Evolutionary conservation across 2,797 vertebrate genomes (phyloP).

Genomic region (Gymnothorax reevesii): DNA sequence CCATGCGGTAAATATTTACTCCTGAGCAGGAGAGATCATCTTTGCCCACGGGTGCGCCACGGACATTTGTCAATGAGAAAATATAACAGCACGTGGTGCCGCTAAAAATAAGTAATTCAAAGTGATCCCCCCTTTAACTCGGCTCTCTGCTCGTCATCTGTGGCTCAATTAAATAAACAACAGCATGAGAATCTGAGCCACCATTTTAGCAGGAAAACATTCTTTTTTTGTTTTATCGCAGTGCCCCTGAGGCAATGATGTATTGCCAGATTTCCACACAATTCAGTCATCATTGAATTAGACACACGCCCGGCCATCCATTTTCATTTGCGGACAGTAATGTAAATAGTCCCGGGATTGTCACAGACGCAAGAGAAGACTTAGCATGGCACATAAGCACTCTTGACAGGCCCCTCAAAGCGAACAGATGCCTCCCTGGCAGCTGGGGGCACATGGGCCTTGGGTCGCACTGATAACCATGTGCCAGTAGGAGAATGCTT

Average conservation of each 20-base stretch:
- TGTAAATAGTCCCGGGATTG: conserved; percentile 15
- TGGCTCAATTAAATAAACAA: conserved; percentile 9
- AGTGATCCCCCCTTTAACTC: background rate
- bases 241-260: background rate
- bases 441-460: background rate
- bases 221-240: background rate
- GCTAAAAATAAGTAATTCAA: background rate
- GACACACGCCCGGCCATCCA: conserved; percentile 18
- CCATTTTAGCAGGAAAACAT: background rate
- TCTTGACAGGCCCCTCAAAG: conserved; percentile 14
- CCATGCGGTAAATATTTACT: conserved; percentile 29
- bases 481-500: background rate
- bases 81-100: background rate
- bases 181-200: background rate
- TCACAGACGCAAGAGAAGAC: conserved; percentile 7
- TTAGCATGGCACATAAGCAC: conserved; percentile 18
- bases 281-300: conserved; percentile 24
- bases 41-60: conserved; percentile 14
- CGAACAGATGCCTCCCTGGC: background rate
- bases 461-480: background rate
- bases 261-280: conserved; percentile 2
- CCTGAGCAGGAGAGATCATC: conserved; percentile 7
- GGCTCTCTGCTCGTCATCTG: background rate
- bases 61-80: background rate
- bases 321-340: conserved; percentile 15